Evolutionary conservation across 1,140 invertebrate species (phyloP).

Genomic region (Drosophila arizonae): DNA sequence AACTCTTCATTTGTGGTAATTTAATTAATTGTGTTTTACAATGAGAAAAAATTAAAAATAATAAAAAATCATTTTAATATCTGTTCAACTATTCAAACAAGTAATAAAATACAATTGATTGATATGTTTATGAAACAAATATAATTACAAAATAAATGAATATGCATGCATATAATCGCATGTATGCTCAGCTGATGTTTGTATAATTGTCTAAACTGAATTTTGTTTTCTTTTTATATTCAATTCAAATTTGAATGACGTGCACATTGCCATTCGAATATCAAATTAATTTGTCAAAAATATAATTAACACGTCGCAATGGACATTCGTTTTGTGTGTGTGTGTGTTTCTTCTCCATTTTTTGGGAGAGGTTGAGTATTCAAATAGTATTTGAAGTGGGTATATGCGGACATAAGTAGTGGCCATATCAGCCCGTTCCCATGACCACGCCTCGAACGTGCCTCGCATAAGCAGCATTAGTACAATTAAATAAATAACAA

Average conservation of each 20-base stretch:
- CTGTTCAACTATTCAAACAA: too few species aligned
- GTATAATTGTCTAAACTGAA: not conserved
- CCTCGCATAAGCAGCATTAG: conserved; percentile 24
- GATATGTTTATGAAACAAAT: not conserved
- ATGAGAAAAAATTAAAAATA: too few species aligned
- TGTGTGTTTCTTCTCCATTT: not conserved
- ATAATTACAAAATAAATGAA: not conserved
- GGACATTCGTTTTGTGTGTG: not conserved
- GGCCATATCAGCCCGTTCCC: conserved; percentile 11
- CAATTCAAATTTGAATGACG: conserved; percentile 34
- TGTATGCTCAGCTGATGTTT: not conserved
- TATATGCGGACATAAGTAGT: not conserved
- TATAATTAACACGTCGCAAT: conserved; percentile 43
- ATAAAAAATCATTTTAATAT: too few species aligned
- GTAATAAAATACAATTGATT: too few species aligned
- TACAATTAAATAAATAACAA: conserved; percentile 18
- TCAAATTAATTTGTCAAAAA: conserved; percentile 48
- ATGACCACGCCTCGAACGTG: conserved; percentile 28
- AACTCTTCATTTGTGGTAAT: too few species aligned
- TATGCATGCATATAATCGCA: not conserved
- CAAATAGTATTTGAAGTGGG: not conserved
- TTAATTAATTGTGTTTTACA: too few species aligned
- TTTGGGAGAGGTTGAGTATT: not conserved
- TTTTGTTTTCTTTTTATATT: conserved; percentile 17
- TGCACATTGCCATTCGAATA: conserved; percentile 17